A percentile compares a stretch with the other conserved stretches of the same genome.
Evolutionary conservation across 2,797 vertebrate species (phyloP).

Genomic region (Sebastes itinus): DNA sequence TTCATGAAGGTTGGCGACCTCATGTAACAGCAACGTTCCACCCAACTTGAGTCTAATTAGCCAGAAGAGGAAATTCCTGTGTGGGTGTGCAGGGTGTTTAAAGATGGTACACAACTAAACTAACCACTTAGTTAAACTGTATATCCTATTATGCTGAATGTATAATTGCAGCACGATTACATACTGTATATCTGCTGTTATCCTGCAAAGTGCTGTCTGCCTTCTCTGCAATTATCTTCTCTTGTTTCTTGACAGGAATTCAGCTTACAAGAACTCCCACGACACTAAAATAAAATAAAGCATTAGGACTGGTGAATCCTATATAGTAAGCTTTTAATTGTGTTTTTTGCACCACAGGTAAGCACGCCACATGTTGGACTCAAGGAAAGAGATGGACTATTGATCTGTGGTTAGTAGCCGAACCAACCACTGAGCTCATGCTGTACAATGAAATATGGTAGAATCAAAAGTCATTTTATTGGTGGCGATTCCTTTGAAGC

Average conservation of each 20-base stretch:
- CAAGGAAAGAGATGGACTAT: not conserved
- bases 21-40: not conserved
- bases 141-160: not conserved
- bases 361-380: not conserved
- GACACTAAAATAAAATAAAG: not conserved
- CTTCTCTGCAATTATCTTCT: not conserved
- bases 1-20: not conserved
- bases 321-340: not conserved
- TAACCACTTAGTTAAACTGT: not conserved
- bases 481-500: conserved; percentile 8
- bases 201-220: not conserved
- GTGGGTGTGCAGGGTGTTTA: not conserved
- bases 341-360: not conserved
- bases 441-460: not conserved
- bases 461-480: not conserved
- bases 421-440: not conserved
- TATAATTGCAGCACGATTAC: not conserved
- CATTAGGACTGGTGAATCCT: not conserved
- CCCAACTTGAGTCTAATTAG: not conserved
- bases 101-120: not conserved
- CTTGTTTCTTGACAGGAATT: not conserved
- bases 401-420: conserved; percentile 6
- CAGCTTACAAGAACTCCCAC: not conserved
- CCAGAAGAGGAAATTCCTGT: not conserved
- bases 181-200: not conserved